Conservation (phyloP, 2,113 vertebrate genomes). For the Corydoras maculifer region DNA sequence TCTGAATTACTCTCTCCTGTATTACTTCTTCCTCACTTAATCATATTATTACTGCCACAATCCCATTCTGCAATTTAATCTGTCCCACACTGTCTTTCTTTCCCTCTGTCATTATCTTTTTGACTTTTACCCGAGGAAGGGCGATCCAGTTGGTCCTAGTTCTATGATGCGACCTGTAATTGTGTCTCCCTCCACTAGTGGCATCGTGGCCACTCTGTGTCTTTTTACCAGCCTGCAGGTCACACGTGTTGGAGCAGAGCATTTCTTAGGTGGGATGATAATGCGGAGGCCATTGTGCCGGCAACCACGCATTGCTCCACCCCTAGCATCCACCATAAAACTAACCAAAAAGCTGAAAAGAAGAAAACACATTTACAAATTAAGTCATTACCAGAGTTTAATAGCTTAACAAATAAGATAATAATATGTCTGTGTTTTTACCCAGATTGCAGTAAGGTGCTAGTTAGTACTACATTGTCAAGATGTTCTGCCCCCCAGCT, state of each 20-base stretch:
- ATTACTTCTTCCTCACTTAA: too few species aligned
- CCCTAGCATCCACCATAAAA: conserved; percentile 98
- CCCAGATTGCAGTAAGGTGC: conserved; percentile 93
- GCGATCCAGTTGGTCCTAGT: conserved; percentile 91
- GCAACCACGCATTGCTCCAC: conserved; percentile 93
- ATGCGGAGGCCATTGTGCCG: conserved; percentile 91
- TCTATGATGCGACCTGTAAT: conserved; percentile 89
- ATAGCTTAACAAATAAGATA: too few species aligned
- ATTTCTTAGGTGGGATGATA: conserved; percentile 90
- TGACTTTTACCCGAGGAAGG: conserved; percentile 90
- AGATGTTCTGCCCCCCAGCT: conserved; percentile 89
- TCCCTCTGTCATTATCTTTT: too few species aligned
- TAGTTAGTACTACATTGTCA: conserved; percentile 92
- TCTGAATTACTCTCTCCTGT: too few species aligned
- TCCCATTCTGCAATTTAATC: too few species aligned
- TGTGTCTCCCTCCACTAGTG: conserved; percentile 92
- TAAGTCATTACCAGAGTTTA: neutral
- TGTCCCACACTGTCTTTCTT: too few species aligned
- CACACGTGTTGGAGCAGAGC: conserved; percentile 88
- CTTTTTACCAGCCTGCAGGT: conserved; percentile 94
- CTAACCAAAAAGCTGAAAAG: conserved; percentile 90
- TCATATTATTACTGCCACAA: too few species aligned
- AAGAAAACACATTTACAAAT: neutral
- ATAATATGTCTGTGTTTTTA: conserved; percentile 53
- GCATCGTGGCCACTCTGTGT: conserved; percentile 94